Evolutionary conservation across 2,113 vertebrate species (phyloP).

Genomic region (Nibea albiflora): DNA sequence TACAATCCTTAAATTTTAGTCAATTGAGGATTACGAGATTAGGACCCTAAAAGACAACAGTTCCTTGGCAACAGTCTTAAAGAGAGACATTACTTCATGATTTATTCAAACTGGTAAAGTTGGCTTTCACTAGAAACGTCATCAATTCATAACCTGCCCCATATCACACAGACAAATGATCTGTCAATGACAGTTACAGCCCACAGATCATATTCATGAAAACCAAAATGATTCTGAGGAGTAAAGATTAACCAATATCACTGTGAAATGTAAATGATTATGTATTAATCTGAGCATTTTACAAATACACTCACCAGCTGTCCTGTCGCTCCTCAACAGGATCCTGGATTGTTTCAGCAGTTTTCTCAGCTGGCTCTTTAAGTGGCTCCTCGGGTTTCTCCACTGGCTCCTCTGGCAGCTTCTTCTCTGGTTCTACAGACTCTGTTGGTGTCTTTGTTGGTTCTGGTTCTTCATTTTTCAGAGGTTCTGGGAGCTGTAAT

Average conservation of each 20-base stretch:
- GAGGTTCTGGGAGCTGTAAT: conserved; percentile 2
- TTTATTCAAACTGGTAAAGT: conserved; percentile 9
- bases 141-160: not conserved
- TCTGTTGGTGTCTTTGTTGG: conserved; percentile 27
- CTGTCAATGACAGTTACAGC: too few species aligned
- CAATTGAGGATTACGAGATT: conserved; percentile 30
- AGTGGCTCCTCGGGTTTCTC: conserved; percentile 46
- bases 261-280: not conserved
- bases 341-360: conserved; percentile 28
- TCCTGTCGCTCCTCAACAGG: conserved; percentile 56
- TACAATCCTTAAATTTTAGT: conserved; percentile 37
- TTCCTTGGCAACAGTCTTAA: conserved; percentile 13
- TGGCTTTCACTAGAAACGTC: conserved; percentile 23
- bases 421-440: conserved; percentile 25
- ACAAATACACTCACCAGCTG: conserved; percentile 62
- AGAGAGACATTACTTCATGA: not conserved
- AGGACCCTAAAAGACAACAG: conserved; percentile 2
- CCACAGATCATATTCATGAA: not conserved
- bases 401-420: conserved; percentile 36
- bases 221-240: not conserved
- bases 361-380: conserved; percentile 27
- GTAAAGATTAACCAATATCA: not conserved
- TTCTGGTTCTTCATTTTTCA: conserved; percentile 35
- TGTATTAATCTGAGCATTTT: not conserved
- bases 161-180: not conserved